Conservation (phyloP, 2,888 invertebrate genomes). For the Meganola albula region DNA sequence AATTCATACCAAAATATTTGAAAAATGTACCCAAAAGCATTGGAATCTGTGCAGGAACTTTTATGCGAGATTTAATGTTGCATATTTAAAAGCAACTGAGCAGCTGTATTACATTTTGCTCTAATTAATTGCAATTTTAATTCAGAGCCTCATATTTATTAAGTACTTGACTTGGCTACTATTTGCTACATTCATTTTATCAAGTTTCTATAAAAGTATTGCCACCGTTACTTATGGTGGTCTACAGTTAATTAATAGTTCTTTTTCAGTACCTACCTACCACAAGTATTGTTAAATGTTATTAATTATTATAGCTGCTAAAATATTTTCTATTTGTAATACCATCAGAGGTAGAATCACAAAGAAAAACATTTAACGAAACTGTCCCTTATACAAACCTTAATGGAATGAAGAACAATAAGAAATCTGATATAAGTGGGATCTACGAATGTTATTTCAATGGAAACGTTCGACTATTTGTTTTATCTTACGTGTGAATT, state of each 20-base stretch:
- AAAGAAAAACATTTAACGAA: conserved; percentile 39
- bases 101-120: conserved; percentile 14
- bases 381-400: conserved; percentile 49
- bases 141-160: too few relatives aligned
- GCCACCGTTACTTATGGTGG: too few relatives aligned
- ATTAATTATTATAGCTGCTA: too few relatives aligned
- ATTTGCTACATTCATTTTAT: too few relatives aligned
- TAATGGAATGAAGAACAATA: conserved; percentile 68
- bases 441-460: conserved; percentile 63
- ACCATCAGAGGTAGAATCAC: conserved; percentile 13
- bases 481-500: conserved; percentile 53
- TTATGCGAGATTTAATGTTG: conserved; percentile 53
- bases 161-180: too few relatives aligned
- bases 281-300: too few relatives aligned
- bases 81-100: conserved; percentile 41
- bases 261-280: too few relatives aligned
- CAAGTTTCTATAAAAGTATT: too few relatives aligned
- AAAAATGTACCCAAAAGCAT: conserved; percentile 43
- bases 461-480: conserved; percentile 44
- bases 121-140: neutral
- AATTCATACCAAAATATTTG: conserved; percentile 50
- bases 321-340: too few relatives aligned
- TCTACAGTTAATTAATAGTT: too few relatives aligned
- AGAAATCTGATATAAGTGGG: conserved; percentile 71
- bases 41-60: conserved; percentile 41